Evolutionary conservation across 2,113 vertebrate genomes (phyloP), one percentile per base, ranked within the genome.

Genomic region (Oenanthe oenanthe): DNA sequence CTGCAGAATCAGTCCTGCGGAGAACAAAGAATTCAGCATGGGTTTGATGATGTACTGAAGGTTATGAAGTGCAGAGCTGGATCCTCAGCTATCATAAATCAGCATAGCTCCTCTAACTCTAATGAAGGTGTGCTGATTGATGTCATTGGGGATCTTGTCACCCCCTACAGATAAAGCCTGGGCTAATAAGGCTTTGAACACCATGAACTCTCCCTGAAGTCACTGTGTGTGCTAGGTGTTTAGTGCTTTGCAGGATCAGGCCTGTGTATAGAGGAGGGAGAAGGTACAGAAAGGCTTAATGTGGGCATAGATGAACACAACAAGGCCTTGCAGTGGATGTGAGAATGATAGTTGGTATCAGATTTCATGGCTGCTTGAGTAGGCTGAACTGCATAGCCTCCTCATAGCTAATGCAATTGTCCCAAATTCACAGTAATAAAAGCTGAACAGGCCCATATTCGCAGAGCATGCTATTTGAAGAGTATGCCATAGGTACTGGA

Each of bases 11-110:
- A 54, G 66, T 92, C 89, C 93, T 92, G 94, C 40, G 17, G 94
- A 95, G 94, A 97, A 89, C 89, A 96, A 95, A 97, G 91, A 87
- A 92, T 95, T 95, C 62, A 31, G 61, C 70, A 45, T 58, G 34
- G 50, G 66, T 95, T 95, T 95, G 94, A 93, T 92, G 91, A 92
- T 84, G 89, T 93, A 68, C 29, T 82, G 81, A 88, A 92, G 89
- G 84, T 91, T 95, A 92, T 91, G 92, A 95, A 88, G 74, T 75
- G 18, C 78, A 89, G 73, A 72, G 53, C 73, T 89, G 81, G 66
- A 93, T 89, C 43, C 81, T 89, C 38, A 79, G 66, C 73, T 85
- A 75, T 72, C 10, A 22, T 62, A 96, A 95, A 96, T 93, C 89
- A 92, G 78, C 14, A 8, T 93, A 92, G 66, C 80, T 95, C 34